Conservation (phyloP, 2,797 vertebrate species). For the Decapterus maruadsi region DNA sequence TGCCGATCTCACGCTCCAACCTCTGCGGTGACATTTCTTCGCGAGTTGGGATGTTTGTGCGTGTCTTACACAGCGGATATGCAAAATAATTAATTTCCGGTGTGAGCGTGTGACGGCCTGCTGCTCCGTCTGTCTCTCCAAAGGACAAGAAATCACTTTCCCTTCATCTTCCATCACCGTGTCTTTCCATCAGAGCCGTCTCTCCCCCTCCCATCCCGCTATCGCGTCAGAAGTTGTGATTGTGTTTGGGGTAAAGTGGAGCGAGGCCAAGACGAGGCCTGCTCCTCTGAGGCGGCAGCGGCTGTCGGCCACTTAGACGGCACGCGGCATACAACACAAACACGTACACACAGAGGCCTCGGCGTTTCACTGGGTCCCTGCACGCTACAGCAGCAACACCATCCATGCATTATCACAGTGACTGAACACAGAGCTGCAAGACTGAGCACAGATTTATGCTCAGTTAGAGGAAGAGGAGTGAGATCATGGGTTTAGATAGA, state of each 20-base stretch:
- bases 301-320: slow-evolving; percentile 63
- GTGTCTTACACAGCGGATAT: slow-evolving; percentile 47
- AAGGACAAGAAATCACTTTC: slow-evolving; percentile 30
- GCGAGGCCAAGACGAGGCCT: slow-evolving; percentile 60
- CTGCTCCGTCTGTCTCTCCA: slow-evolving; percentile 39
- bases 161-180: slow-evolving; percentile 30
- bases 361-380: slow-evolving; percentile 58
- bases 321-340: slow-evolving; percentile 64
- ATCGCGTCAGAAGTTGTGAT: slow-evolving; percentile 53
- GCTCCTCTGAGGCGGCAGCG: slow-evolving; percentile 52
- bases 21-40: slow-evolving; percentile 55
- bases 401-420: slow-evolving; percentile 70
- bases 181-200: slow-evolving; percentile 28
- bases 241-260: slow-evolving; percentile 60
- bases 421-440: slow-evolving; percentile 59
- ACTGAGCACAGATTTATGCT: slow-evolving; percentile 65
- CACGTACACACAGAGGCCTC: slow-evolving; percentile 54
- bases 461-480: slow-evolving; percentile 41
- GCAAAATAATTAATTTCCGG: slow-evolving; percentile 68
- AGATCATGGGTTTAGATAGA: slow-evolving; percentile 32
- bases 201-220: slow-evolving; percentile 15
- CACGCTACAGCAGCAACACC: slow-evolving; percentile 68
- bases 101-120: slow-evolving; percentile 42
- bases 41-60: slow-evolving; percentile 32
- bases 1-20: slow-evolving; percentile 21